Evolutionary conservation across 2,797 vertebrate species (phyloP), one percentile per base, ranked within the genome.

Genomic region (Fistularia tabacaria): DNA sequence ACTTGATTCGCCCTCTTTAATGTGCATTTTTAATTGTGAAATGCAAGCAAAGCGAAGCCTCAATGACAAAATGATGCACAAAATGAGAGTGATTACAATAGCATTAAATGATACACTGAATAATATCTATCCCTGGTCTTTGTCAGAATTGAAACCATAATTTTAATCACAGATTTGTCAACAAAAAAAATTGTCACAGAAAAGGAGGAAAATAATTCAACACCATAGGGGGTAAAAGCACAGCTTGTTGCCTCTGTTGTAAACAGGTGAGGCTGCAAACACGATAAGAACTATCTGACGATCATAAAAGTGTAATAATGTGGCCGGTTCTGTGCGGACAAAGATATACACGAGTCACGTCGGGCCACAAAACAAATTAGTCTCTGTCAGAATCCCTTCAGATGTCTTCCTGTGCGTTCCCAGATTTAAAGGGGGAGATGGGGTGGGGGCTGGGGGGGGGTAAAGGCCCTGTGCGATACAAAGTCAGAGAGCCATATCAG

Each of bases 351-450:
- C 0, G 13, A 74, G 69, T 71, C 71, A 65, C 56, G 10, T 69
- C 64, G 46, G 69, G 73, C 79, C 66, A 54, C 64, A 63, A 75
- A 83, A 84, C 79, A 83, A 81, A 87, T 86, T 74, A 79, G 73
- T 80, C 71, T 67, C 76, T 55, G 80, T 80, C 81, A 64, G 63
- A 79, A 80, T 82, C 72, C 73, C 66, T 72, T 77, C 69, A 74
- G 68, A 76, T 75, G 66, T 68, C 70, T 77, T 74, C 79, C 68
- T 74, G 71, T 53, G 54, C 64, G 64, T 77, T 77, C 69, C 62
- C 50, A 69, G 57, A 79, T 81, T 81, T 81, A 51, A 67, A 46
- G 49, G 65, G 14, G 43, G n/a, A n/a, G n/a, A n/a, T n/a, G n/a
- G n/a, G 54, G 57, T 15, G 25, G 25, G 65, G 36, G 57, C n/a